phyloP scores from a whole-genome alignment of 2,113 vertebrate species.

The Sarotherodon lohbergeri region DNA sequence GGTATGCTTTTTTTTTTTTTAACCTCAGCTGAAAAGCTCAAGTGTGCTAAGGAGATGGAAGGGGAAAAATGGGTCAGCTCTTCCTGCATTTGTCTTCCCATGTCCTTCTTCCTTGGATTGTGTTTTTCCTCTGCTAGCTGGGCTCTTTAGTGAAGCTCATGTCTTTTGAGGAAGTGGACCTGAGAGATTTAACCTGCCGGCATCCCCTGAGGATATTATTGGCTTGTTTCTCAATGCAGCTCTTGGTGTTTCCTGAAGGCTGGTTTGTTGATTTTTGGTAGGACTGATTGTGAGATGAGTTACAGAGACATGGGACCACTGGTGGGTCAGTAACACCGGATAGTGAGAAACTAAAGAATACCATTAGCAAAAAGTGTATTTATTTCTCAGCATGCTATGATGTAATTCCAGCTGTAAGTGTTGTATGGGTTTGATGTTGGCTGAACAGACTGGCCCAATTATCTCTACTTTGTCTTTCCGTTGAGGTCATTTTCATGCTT shows the following conservation, averaged over 20 bases:
- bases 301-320: neutral
- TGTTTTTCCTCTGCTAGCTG: conserved; percentile 12
- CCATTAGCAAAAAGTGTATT: neutral
- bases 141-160: neutral
- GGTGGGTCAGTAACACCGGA: neutral
- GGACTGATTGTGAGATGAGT: neutral
- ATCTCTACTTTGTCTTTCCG: neutral
- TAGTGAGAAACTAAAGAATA: neutral
- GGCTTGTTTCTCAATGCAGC: neutral
- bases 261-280: conserved; percentile 1
- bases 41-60: neutral
- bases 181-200: conserved; percentile 22
- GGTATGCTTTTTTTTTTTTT: neutral
- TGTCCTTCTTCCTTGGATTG: conserved; percentile 47
- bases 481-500: neutral
- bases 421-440: neutral
- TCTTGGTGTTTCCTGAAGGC: neutral
- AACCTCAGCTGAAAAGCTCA: neutral
- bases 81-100: conserved; percentile 41
- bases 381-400: neutral
- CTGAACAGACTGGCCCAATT: neutral
- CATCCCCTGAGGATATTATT: conserved; percentile 9
- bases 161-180: conserved; percentile 39
- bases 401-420: neutral
- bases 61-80: neutral